phyloP scores from a whole-genome alignment of 2,113 vertebrate genomes.

The cat (Felis catus) region F.catus_Fca126_mat1.0 CM031424.1:75149501-75150000 shows the following conservation, averaged over 20 bases:
- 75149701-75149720: not conserved
- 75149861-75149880: not conserved
- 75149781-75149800: not conserved
- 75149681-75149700: not conserved
- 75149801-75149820: not conserved
- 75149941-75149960: not conserved
- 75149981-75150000: not conserved
- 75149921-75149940: not conserved
- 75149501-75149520: too few relatives aligned
- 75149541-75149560: too few relatives aligned
- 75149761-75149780: not conserved
- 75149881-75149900: not conserved
- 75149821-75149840: not conserved
- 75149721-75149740: not conserved
- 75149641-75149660: too few relatives aligned
- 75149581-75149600: too few relatives aligned
- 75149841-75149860: not conserved
- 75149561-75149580: too few relatives aligned
- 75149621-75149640: too few relatives aligned
- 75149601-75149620: too few relatives aligned
- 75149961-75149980: not conserved
- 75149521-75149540: too few relatives aligned
- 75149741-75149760: not conserved
- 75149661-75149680: not conserved
- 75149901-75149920: not conserved